Base-by-base conservation (phyloP, 2,797 vertebrate genomes). In the Brachymystax lenok region DNA sequence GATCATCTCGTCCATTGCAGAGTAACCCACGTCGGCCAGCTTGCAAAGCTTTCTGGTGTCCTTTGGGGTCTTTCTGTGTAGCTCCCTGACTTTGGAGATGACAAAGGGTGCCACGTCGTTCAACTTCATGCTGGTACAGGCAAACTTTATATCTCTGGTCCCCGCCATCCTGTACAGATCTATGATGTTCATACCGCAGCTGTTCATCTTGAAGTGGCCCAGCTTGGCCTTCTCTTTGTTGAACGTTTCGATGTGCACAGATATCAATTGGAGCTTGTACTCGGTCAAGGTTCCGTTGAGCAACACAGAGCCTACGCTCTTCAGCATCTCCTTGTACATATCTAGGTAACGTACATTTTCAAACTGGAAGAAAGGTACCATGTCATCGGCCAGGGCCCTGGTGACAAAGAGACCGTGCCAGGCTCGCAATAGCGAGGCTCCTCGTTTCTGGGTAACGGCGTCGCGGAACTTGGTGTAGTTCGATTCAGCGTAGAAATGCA, bases 1-100 rank as follows among this genome's bases (percentile, higher is more conserved):
- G 3, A 84, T 74, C 80, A 86, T 83, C 24, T 59, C 24, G 50
- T 83, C 84, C 81, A 81, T 83, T 2, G n/a, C 13, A 0, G 24
- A 3, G 52, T 86, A 84, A 0, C n/a, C 1, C 4, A 86, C 76
- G 3, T 79, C 61, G 0, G 74, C 50, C 0, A 86, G 7, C 56
- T 86, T 86, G 5, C 2, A 7, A 0, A 80, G 59, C 12, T 86
- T 86, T 6, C 70, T 30, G 0, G 21, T 0, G 27, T 77, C 69
- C 16, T 86, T 86, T 0, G 14, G 19, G 0, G 51, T 16, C 4
- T 46, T 52, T 0, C 19, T 14, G 21, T 70, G 69, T 7, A 80
- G n/a, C 61, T 3, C 1, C n/a, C 82, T 73, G 24, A 0, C 7
- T 2, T 63, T 77, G 0, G 27, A 0, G 0, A 83, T 13, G 0